Base-by-base conservation (phyloP, 2,888 invertebrate species). In the Tholera decimalis region DNA sequence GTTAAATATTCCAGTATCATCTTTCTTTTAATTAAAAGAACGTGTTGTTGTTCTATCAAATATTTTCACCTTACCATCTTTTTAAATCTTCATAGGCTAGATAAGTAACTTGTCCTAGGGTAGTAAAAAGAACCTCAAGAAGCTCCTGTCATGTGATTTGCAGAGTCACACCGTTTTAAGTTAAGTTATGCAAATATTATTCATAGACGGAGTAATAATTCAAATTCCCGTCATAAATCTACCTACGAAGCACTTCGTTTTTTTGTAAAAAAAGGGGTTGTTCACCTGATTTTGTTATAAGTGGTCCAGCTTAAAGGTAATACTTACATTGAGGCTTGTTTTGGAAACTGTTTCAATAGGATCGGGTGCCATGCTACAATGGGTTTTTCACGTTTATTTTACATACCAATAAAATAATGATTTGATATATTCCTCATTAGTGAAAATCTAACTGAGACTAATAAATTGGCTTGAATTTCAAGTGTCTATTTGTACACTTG, bases 181-280 rank as follows among this genome's bases (percentile, higher is more conserved):
- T 51, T 51, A 69, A 75, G 41, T 69, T 72, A 76, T 73, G 73
- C 71, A 59, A 73, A 73, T 73, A 76, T 62, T 76, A 73, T 73
- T 73, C 73, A 73, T 63, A 50, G 62, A 77, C 33, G 73, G n/a
- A 28, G 41, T 51, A 58, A 55, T 58, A 39, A 58, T 71, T 70
- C 26, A 63, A 63, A 57, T 64, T 51, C 53, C 26, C 56, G 44
- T 55, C 70, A 50, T 35, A 39, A 55, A 75, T 50, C 55, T 33
- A 49, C 15, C 20, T 35, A n/a, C 33, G n/a, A 35, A 15, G 50
- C 74, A 56, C 13, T 77, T 77, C 47, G 65, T 8, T 35, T 24
- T 18, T 35, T 33, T 2, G 24, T 24, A 11, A 26, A 47, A 24
- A 64, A 44, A 37, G 15, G 18, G 47, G 11, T 22, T 50, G 1